These are phyloP conservation scores for Plagiodera versicolora DNA, from an alignment of 2,888 invertebrate genomes.

Conservation along the genomic window DNA sequence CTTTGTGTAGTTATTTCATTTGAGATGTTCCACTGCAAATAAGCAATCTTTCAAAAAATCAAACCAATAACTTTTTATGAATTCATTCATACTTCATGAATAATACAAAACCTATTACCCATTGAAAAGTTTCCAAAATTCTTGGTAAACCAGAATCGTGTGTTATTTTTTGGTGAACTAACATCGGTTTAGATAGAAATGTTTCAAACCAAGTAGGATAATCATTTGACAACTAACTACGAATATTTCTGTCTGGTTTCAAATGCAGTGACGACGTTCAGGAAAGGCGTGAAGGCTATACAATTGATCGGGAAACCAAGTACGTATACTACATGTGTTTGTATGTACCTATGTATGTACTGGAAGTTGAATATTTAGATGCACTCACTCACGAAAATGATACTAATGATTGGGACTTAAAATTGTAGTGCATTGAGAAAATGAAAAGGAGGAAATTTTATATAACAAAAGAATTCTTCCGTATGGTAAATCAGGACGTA, in stretches of 20 bases:
- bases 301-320: conserved; percentile 98
- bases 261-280: conserved; percentile 95
- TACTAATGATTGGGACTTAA: too few species aligned
- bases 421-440: too few species aligned
- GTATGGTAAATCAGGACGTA: too few species aligned
- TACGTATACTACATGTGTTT: conserved; percentile 70
- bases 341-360: conserved; percentile 7
- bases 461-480: too few species aligned
- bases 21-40: too few species aligned
- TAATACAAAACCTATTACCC: too few species aligned
- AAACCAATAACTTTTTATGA: too few species aligned
- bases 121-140: too few species aligned
- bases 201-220: not conserved
- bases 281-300: conserved; percentile 99
- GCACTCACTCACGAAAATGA: not conserved
- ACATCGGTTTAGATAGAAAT: conserved; percentile 9
- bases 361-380: not conserved
- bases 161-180: conserved; percentile 12
- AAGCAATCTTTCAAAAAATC: too few species aligned
- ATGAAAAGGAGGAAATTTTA: too few species aligned
- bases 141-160: not conserved
- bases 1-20: too few species aligned
- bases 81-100: too few species aligned
- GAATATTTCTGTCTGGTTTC: conserved; percentile 55
- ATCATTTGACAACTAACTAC: conserved; percentile 51